These are phyloP conservation scores for Myxocyprinus asiaticus DNA, from an alignment of 2,113 vertebrate genomes.

Conservation along the genomic window DNA sequence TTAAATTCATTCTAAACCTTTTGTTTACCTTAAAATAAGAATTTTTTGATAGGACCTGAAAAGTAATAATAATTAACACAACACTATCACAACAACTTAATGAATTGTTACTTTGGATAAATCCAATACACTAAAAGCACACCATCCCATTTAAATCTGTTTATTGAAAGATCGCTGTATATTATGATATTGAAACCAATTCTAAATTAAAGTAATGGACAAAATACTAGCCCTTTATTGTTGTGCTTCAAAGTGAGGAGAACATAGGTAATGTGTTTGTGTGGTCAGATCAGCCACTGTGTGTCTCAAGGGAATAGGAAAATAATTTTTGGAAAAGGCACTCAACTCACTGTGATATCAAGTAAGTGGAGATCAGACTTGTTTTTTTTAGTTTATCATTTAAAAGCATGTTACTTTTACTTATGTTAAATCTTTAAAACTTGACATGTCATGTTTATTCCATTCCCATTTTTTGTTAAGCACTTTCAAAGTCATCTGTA, in stretches of 20 bases:
- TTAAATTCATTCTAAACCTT: too few species aligned
- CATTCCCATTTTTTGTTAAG: too few species aligned
- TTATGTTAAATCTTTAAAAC: too few species aligned
- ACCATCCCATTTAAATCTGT: neutral
- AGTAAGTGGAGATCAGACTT: neutral
- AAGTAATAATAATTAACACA: too few species aligned
- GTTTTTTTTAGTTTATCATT: neutral
- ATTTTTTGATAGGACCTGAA: too few species aligned
- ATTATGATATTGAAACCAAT: neutral
- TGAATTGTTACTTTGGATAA: neutral
- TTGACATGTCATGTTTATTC: too few species aligned
- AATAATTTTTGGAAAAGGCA: constrained; percentile 13
- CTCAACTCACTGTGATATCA: neutral
- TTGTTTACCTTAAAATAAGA: too few species aligned
- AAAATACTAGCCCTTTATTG: neutral
- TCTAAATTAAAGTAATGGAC: too few species aligned
- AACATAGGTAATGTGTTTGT: neutral
- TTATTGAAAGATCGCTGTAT: neutral
- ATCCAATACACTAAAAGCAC: neutral
- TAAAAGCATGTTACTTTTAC: neutral
- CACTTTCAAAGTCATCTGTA: neutral
- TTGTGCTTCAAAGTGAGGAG: neutral
- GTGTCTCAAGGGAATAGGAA: constrained; percentile 37
- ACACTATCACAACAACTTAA: too few species aligned
- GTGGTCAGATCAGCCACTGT: constrained; percentile 8